Percentiles rank a stretch among this genome's conserved stretches.
Evolutionary conservation across 2,113 vertebrate species (phyloP).

Genomic region (Rhinoptilus africanus): DNA sequence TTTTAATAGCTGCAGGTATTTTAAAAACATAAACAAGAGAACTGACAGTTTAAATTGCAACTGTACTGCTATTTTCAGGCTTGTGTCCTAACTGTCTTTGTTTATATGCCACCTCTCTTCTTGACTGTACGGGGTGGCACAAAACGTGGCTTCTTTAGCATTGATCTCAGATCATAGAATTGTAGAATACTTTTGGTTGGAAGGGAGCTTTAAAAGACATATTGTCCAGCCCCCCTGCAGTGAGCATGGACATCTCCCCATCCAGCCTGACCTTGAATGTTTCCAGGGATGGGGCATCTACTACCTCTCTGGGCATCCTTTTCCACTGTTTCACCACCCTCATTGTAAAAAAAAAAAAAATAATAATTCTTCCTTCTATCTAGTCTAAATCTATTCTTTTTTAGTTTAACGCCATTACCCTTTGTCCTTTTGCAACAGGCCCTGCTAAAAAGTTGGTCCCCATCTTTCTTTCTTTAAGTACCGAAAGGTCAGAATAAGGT

Average conservation of each 20-base stretch:
- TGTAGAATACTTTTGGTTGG: neutral
- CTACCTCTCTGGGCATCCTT: neutral
- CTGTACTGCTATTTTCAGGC: neutral
- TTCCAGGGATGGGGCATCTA: neutral
- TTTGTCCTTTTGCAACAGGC: neutral
- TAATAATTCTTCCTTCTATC: neutral
- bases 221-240: no score
- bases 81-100: neutral
- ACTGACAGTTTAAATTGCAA: neutral
- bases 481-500: neutral
- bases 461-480: neutral
- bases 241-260: rapidly evolving
- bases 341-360: neutral
- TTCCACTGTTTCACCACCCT: neutral
- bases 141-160: neutral
- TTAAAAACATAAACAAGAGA: neutral
- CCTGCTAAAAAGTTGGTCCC: neutral
- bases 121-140: neutral
- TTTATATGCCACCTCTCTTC: neutral
- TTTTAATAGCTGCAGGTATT: neutral
- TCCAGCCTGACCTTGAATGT: neutral
- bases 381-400: neutral
- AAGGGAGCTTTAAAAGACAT: neutral
- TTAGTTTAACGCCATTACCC: neutral
- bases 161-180: rapidly evolving